These are phyloP conservation scores for Chaetoderma sp. DNA, from an alignment of 2,888 invertebrate species.

Conservation along the genomic window DNA sequence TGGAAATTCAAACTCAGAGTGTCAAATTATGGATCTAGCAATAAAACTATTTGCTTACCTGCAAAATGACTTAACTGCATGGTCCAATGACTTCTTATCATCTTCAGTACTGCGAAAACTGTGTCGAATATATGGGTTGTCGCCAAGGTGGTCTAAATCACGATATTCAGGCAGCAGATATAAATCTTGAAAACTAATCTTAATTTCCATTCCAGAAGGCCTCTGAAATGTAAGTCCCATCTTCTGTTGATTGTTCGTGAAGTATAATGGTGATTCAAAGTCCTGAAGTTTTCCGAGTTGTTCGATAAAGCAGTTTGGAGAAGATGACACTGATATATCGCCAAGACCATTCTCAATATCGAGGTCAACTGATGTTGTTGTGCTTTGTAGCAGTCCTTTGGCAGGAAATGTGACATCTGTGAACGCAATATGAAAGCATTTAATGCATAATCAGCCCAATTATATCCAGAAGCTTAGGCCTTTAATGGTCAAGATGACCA, in stretches of 20 bases:
- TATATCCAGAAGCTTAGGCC: no score
- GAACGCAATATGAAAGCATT: neutral
- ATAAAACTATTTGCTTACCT: no score
- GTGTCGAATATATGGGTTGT: constrained; percentile 49
- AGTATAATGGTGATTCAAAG: constrained; percentile 53
- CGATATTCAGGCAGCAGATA: constrained; percentile 63
- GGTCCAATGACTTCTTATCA: constrained; percentile 45
- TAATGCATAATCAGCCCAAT: no score
- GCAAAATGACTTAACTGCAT: constrained; percentile 54
- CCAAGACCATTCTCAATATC: no score
- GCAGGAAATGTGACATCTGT: constrained; percentile 13
- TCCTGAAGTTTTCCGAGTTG: constrained; percentile 51
- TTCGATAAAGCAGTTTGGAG: constrained; percentile 61
- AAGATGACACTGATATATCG: neutral
- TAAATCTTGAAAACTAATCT: constrained; percentile 57
- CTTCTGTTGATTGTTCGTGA: constrained; percentile 58
- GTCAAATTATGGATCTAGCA: no score
- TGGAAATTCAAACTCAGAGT: no score
- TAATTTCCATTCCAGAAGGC: constrained; percentile 60
- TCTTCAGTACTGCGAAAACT: constrained; percentile 40
- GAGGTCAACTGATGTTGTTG: no score
- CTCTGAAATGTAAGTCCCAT: constrained; percentile 58
- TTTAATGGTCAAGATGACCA: no score
- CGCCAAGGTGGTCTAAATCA: constrained; percentile 59
- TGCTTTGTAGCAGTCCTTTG: no score